Evolutionary conservation across 2,888 invertebrate genomes (phyloP).

Genomic region (Ormyrus labotus): DNA sequence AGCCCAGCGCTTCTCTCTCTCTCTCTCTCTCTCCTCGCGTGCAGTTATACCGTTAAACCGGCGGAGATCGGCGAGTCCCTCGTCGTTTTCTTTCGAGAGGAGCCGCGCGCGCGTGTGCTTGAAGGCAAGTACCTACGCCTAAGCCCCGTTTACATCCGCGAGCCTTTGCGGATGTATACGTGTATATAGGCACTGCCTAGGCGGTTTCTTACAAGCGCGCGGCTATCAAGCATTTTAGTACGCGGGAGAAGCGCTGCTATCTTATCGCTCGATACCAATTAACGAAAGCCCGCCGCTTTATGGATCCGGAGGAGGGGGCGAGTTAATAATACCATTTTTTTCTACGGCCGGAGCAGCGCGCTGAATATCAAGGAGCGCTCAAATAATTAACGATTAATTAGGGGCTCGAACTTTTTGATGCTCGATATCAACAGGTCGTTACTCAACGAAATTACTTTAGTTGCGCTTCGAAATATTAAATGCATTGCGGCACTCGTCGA

Average conservation of each 20-base stretch:
- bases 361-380: background rate
- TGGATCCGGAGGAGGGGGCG: background rate
- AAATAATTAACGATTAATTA: constrained; percentile 19
- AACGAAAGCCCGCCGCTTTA: constrained; percentile 27
- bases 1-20: constrained; percentile 2
- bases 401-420: background rate
- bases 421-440: constrained; percentile 2
- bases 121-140: constrained; percentile 17
- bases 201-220: constrained; percentile 1
- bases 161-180: background rate
- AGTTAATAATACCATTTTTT: constrained; percentile 24
- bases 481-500: too few species aligned
- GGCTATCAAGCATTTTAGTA: background rate
- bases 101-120: background rate
- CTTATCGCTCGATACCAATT: constrained; percentile 34
- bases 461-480: too few species aligned
- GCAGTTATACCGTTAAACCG: constrained; percentile 40
- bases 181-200: too few species aligned
- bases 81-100: constrained; percentile 20
- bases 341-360: background rate
- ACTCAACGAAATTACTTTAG: background rate
- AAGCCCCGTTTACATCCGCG: constrained; percentile 6
- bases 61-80: too few species aligned
- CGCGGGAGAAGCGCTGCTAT: background rate
- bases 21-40: background rate